Percentiles rank a stretch among this genome's conserved stretches.
Conservation (phyloP, 2,797 vertebrate species). For the Mormyrus proboscirostris region DNA sequence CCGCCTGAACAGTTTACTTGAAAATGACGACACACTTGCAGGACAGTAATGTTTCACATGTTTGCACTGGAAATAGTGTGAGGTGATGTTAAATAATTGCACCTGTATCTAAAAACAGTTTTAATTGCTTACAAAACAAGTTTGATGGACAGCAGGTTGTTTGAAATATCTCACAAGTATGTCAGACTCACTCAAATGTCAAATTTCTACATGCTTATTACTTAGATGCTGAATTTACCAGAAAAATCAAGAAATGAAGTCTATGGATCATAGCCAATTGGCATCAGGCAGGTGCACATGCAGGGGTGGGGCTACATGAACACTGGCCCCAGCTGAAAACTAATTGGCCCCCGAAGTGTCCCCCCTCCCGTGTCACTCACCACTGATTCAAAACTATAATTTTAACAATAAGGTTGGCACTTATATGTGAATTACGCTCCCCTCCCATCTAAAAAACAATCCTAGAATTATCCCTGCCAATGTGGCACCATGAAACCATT, state of each 20-base stretch:
- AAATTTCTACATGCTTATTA: background rate
- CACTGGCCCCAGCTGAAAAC: background rate
- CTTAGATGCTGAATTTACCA: background rate
- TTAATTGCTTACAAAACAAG: conserved; percentile 7
- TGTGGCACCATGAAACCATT: background rate
- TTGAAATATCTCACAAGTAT: background rate
- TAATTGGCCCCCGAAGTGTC: background rate
- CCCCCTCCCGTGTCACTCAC: background rate
- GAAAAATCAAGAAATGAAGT: background rate
- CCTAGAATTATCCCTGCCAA: background rate
- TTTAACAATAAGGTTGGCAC: background rate
- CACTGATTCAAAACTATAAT: background rate
- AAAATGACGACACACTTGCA: background rate
- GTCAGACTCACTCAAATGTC: background rate
- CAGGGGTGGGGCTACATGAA: background rate
- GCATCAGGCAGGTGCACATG: background rate
- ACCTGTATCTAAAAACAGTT: background rate
- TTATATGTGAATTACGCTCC: background rate
- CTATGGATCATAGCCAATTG: background rate
- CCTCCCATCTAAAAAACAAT: background rate
- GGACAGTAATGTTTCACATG: background rate
- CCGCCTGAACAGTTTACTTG: background rate
- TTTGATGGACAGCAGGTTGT: background rate
- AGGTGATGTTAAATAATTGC: background rate
- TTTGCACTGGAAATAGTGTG: background rate